Evolutionary conservation across 2,888 invertebrate genomes (phyloP), one percentile per base, ranked within the genome.

Genomic region (Acanthosepion lycidas): DNA sequence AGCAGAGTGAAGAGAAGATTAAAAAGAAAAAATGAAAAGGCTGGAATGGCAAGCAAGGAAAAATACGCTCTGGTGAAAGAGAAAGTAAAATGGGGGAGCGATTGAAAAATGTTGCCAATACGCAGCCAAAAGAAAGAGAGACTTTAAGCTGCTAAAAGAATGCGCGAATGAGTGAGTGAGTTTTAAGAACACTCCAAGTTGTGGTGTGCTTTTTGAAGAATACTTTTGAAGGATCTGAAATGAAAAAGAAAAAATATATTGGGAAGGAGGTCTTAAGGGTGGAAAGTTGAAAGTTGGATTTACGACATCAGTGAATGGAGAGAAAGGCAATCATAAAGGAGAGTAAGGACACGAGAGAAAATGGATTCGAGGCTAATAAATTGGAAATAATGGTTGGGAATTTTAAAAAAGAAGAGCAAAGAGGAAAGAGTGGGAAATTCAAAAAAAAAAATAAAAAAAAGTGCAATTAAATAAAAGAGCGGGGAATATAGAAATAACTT

Each of bases 1-100:
- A 78, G 78, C 78, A n/a, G 78, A 78, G 9, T n/a, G 78, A n/a
- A 28, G n/a, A 18, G n/a, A 78, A 78, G n/a, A 9, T n/a, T 20
- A n/a, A 78, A 6, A 33, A 59, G 55, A 59, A 59, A 23, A 59
- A 26, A 59, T 6, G 20, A 23, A 59, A 78, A n/a, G n/a, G n/a
- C 78, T n/a, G 78, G n/a, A n/a, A n/a, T n/a, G 78, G n/a, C 28
- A n/a, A 78, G n/a, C 78, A 78, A 28, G 78, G 78, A 78, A 78
- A 78, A 33, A 78, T 78, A 78, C n/a, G n/a, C 78, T n/a, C n/a
- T 78, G n/a, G 78, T 33, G 78, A 78, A 78, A 78, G 78, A 78
- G 78, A 78, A 78, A 78, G 78, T 78, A 78, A 33, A 78, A 78
- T 15, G 9, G n/a, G 3, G 18, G n/a, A 42, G 23, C n/a, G n/a